Conservation (phyloP, 2,797 vertebrate species). For the Coluber constrictor region DNA sequence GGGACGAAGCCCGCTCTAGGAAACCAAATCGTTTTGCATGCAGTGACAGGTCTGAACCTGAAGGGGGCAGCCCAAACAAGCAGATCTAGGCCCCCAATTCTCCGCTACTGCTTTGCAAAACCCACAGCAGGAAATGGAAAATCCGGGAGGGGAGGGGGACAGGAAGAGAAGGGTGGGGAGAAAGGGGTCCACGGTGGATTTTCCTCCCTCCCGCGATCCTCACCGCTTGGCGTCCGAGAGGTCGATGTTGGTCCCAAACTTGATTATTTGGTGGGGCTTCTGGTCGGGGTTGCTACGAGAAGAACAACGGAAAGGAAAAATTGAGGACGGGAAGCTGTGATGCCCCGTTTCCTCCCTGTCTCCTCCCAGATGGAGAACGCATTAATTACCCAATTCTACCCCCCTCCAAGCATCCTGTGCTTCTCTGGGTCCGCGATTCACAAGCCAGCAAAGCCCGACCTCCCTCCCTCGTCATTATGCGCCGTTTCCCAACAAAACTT, state of each 20-base stretch:
- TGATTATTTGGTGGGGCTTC: slow-evolving; percentile 87
- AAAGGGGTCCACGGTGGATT: neutral
- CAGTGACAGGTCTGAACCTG: neutral
- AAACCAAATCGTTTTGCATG: neutral
- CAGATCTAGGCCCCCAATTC: neutral
- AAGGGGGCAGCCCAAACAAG: neutral
- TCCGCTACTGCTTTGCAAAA: neutral
- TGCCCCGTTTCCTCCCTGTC: neutral
- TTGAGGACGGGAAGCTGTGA: neutral
- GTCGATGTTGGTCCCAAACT: slow-evolving; percentile 95
- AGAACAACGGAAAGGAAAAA: neutral
- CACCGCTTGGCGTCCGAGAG: slow-evolving; percentile 91
- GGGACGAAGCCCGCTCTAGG: neutral
- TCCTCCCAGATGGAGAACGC: neutral
- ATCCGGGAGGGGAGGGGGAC: neutral
- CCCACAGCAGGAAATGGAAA: neutral
- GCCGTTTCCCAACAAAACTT: too few relatives aligned
- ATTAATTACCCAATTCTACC: too few relatives aligned
- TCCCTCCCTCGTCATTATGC: neutral
- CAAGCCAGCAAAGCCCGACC: neutral
- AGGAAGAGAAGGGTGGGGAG: neutral
- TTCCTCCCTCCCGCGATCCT: slow-evolving; percentile 37
- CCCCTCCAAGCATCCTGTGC: neutral
- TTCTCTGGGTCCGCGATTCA: too few relatives aligned
- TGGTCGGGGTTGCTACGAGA: slow-evolving; percentile 75